These are phyloP conservation scores for Camponotus pennsylvanicus DNA, from an alignment of 1,140 invertebrate genomes.

Conservation along the genomic window DNA sequence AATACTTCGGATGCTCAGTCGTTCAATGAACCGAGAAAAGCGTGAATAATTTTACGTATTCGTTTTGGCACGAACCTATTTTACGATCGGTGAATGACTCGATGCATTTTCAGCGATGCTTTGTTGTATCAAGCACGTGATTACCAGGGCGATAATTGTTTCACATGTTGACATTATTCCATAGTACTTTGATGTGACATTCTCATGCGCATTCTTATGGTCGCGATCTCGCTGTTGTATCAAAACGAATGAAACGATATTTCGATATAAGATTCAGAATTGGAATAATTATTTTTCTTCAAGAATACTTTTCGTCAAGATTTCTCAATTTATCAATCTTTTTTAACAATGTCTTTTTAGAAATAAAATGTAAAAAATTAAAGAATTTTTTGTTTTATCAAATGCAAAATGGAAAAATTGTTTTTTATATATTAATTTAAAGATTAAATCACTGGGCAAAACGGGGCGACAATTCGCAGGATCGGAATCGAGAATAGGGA, in stretches of 20 bases:
- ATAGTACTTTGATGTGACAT: too few relatives aligned
- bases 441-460: background rate
- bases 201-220: too few relatives aligned
- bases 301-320: background rate
- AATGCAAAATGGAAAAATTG: background rate
- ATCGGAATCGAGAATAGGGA: slow-evolving; percentile 40
- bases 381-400: background rate
- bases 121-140: slow-evolving; percentile 43
- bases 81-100: slow-evolving; percentile 63
- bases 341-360: background rate
- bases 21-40: slow-evolving; percentile 57
- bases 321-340: background rate
- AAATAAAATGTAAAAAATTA: background rate
- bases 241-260: too few relatives aligned
- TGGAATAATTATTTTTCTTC: too few relatives aligned
- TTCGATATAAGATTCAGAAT: too few relatives aligned
- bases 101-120: slow-evolving; percentile 26
- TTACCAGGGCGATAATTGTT: slow-evolving; percentile 52
- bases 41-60: background rate
- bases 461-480: slow-evolving; percentile 20
- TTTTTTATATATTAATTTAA: background rate
- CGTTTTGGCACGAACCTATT: slow-evolving; percentile 25
- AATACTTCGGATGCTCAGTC: background rate
- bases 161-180: slow-evolving; percentile 67
- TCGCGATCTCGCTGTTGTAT: too few relatives aligned